Evolutionary conservation across 37 sponge, comb jelly and placozoan species (phyloP).

Genomic region (Haliclona indistincta): DNA sequence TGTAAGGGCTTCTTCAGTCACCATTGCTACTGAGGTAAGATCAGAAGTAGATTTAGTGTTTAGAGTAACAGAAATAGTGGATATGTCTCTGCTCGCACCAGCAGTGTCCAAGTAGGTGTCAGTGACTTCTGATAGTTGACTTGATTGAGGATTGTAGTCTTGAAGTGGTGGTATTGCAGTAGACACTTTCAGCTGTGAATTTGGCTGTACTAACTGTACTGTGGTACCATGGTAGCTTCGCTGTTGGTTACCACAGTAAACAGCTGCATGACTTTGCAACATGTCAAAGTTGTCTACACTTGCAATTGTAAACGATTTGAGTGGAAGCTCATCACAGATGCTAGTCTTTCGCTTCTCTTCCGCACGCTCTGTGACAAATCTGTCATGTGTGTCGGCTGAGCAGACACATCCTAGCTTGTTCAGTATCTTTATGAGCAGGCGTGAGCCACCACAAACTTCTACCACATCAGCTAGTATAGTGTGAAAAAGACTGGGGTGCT

Average conservation of each 20-base stretch:
- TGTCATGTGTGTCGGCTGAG: conserved; percentile 39
- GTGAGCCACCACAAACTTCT: conserved; percentile 31
- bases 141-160: no score
- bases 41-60: no score
- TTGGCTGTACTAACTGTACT: no score
- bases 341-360: neutral
- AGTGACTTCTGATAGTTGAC: neutral
- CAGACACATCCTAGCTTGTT: conserved; percentile 9
- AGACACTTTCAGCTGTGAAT: no score
- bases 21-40: no score
- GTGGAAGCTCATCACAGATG: conserved; percentile 14
- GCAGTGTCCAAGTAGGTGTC: no score
- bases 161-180: no score
- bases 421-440: conserved; percentile 16
- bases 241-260: conserved; percentile 41
- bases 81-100: no score
- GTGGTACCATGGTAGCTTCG: no score
- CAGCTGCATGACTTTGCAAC: conserved; percentile 32
- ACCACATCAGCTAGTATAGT: conserved; percentile 19
- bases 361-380: conserved; percentile 20
- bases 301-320: conserved; percentile 14
- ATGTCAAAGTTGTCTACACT: conserved; percentile 35
- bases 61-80: no score
- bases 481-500: conserved; percentile 5
- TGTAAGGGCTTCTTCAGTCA: no score